Conservation (phyloP, 2,113 vertebrate species). For the Menura novaehollandiae region DNA sequence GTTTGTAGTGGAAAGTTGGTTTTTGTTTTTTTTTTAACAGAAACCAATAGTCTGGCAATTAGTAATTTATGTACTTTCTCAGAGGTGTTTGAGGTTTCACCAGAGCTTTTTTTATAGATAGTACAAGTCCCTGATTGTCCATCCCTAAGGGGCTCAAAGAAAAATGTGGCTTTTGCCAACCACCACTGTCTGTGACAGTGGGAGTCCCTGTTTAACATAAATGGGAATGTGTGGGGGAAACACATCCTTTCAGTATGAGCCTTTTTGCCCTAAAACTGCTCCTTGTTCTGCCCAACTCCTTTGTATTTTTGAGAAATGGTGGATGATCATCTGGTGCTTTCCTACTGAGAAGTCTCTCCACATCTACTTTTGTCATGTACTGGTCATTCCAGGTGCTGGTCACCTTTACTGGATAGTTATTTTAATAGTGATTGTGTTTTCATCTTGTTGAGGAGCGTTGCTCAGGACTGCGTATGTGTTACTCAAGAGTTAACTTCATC, state of each 20-base stretch:
- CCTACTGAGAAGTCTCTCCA: not conserved
- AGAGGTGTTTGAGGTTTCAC: not conserved
- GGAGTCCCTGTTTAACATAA: not conserved
- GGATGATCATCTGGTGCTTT: not conserved
- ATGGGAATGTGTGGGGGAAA: not conserved
- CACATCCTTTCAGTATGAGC: fast-evolving
- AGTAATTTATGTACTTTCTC: not conserved
- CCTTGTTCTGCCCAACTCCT: not conserved
- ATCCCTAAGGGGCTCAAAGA: not conserved
- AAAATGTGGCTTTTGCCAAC: not conserved
- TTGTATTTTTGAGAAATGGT: not conserved
- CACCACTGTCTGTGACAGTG: not conserved
- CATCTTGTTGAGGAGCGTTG: not conserved
- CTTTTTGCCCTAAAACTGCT: not conserved
- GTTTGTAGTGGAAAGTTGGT: not conserved
- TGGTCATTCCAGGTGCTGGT: not conserved
- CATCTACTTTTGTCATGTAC: fast-evolving
- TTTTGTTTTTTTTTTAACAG: not conserved
- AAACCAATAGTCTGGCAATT: not conserved
- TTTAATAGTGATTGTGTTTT: not conserved
- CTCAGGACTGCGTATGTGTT: not conserved
- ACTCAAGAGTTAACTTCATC: not conserved
- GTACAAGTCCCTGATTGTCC: not conserved
- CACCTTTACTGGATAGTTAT: not conserved
- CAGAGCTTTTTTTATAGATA: not conserved